These are phyloP conservation scores for Bugulina stolonifera DNA, from an alignment of 2,888 invertebrate genomes.

Conservation along the genomic window DNA sequence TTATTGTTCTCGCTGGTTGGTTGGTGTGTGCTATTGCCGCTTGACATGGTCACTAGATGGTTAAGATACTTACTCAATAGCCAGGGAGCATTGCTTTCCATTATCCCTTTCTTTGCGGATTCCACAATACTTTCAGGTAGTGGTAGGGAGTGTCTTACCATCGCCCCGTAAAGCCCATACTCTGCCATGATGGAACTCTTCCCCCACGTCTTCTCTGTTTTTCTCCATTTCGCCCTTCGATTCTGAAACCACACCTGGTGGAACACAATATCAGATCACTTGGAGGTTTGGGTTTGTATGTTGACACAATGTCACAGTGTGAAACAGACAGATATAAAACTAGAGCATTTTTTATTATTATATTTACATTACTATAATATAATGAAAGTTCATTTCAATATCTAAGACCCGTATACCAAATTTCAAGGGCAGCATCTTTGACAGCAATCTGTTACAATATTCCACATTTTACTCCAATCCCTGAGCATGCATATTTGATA, in stretches of 20 bases:
- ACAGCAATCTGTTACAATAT: too few species aligned
- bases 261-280: too few species aligned
- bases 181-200: slow-evolving; percentile 99
- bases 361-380: too few species aligned
- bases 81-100: slow-evolving; percentile 86
- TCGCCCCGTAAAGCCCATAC: slow-evolving; percentile 97
- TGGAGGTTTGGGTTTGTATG: too few species aligned
- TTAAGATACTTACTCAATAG: slow-evolving; percentile 83
- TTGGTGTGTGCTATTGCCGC: too few species aligned
- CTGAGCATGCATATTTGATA: too few species aligned
- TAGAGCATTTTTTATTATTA: not conserved
- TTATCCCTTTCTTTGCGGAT: slow-evolving; percentile 84
- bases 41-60: too few species aligned
- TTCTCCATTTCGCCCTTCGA: slow-evolving; percentile 96
- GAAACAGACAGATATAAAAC: not conserved
- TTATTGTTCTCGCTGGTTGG: too few species aligned
- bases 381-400: too few species aligned
- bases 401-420: too few species aligned
- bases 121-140: slow-evolving; percentile 97
- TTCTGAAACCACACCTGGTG: slow-evolving; percentile 98
- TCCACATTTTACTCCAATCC: too few species aligned
- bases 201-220: slow-evolving; percentile 99
- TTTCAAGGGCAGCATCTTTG: too few species aligned
- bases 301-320: not conserved
- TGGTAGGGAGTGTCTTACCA: slow-evolving; percentile 97